Base-by-base conservation (phyloP, 2,797 vertebrate genomes). In the Aratinga solstitialis region DNA sequence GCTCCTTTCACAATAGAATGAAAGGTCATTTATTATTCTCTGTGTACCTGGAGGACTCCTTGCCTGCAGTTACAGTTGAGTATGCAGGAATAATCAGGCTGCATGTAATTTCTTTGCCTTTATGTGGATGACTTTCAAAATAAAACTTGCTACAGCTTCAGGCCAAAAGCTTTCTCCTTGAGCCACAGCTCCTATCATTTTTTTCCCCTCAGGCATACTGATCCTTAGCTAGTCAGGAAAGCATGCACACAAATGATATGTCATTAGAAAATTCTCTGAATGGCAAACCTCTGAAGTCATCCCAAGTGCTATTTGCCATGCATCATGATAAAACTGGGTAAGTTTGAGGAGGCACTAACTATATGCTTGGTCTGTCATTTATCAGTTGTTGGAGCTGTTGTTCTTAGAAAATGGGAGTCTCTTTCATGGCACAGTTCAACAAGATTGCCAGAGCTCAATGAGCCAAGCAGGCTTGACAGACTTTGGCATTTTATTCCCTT, bases 211-310 rank as follows among this genome's bases (percentile, higher is more conserved):
- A 30, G 74, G 93, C 88, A 61, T 48, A 26, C 50, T 84, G 91
- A 90, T 95, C 79, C 73, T 72, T 72, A 88, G 87, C 38, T 89
- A 88, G 38, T 61, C 42, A 83, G 75, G 82, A 63, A 72, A 85
- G 45, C 47, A 30, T 40, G 54, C 58, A 43, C 62, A 68, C 42
- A 56, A 73, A 74, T 84, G 69, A 92, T 67, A 73, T 50, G 45
- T 91, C 66, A 86, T 91, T 91, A 95, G 82, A 80, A 95, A 81
- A 93, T 86, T 87, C 59, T 95, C 76, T 73, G 87, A 94, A 91
- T 73, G 86, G 79, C 50, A 90, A 86, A 76, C 18, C 34, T 92
- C 85, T 91, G 76, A 90, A 93, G 79, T 93, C 79, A 95, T 74
- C 82, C 66, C 42, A 38, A 66, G 54, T 43, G 36, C 34, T 76